Conservation (phyloP, 2,888 invertebrate species). For the Lepidochitona cinerea region DNA sequence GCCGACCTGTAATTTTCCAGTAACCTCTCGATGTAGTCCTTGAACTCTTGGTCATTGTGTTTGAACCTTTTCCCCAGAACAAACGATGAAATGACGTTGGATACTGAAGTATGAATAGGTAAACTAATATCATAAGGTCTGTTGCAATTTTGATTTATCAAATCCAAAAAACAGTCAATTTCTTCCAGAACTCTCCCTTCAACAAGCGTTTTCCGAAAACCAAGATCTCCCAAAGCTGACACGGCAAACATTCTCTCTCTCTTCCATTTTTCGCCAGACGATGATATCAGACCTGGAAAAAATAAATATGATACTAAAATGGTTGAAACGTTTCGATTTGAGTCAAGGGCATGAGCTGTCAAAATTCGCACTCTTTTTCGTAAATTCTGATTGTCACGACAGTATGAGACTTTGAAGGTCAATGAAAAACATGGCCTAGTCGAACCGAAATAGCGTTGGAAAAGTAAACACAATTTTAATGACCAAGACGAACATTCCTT, state of each 20-base stretch:
- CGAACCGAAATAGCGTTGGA: no score
- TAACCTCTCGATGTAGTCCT: conserved; percentile 7
- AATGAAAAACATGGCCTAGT: no score
- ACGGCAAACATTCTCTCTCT: neutral
- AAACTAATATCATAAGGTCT: neutral
- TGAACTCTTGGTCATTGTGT: conserved; percentile 21
- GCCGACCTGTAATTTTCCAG: neutral
- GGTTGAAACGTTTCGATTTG: no score
- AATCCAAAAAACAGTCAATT: neutral
- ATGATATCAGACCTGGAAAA: neutral
- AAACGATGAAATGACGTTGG: neutral
- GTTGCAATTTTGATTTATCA: neutral
- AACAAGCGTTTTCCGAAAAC: neutral
- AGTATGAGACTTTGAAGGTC: no score
- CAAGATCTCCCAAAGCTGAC: neutral
- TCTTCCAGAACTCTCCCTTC: neutral
- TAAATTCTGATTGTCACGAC: no score
- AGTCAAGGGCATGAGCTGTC: no score
- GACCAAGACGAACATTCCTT: no score
- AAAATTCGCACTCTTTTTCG: no score
- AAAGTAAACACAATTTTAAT: no score
- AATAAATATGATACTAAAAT: no score
- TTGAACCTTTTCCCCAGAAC: conserved; percentile 4
- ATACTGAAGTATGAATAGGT: neutral
- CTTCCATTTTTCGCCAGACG: neutral